Evolutionary conservation across 1,140 invertebrate genomes (phyloP).

Genomic region (Pseudomyrmex flavicornis): DNA sequence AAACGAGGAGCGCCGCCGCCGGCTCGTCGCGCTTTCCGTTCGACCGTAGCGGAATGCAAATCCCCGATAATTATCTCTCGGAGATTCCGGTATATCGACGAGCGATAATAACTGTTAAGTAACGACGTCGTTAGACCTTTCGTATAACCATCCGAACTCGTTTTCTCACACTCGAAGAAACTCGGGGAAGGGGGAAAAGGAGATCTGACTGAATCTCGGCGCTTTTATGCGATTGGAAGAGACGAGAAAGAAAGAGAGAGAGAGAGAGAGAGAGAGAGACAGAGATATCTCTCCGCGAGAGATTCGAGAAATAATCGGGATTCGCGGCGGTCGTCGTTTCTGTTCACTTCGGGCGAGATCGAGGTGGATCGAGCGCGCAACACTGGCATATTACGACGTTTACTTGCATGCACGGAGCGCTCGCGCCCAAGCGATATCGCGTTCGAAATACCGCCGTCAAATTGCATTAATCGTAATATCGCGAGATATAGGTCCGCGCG

Average conservation of each 20-base stretch:
- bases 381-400: slow-evolving; percentile 33
- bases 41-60: slow-evolving; percentile 2
- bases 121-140: slow-evolving; percentile 11
- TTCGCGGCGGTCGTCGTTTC: slow-evolving; percentile 32
- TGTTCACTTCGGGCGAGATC: slow-evolving; percentile 17
- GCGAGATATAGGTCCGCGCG: slow-evolving; percentile 61
- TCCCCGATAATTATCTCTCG: slow-evolving; percentile 29
- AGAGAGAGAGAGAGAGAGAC: not conserved
- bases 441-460: slow-evolving; percentile 71
- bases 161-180: slow-evolving; percentile 26
- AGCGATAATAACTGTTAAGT: slow-evolving; percentile 39
- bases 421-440: slow-evolving; percentile 32
- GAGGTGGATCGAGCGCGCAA: slow-evolving; percentile 36
- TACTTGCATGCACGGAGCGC: not conserved
- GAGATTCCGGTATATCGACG: slow-evolving; percentile 6
- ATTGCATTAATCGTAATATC: slow-evolving; percentile 77
- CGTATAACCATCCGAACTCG: not conserved
- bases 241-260: not conserved
- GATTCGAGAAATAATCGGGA: slow-evolving; percentile 20
- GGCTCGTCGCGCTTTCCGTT: not conserved
- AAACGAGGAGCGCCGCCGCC: not conserved
- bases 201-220: slow-evolving; percentile 1
- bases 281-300: not conserved
- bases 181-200: too few species aligned
- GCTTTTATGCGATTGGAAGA: slow-evolving; percentile 13